Percentiles rank a stretch among this genome's conserved stretches.
phyloP scores from a whole-genome alignment of 1,140 invertebrate species.

The Apis dorsata region DNA sequence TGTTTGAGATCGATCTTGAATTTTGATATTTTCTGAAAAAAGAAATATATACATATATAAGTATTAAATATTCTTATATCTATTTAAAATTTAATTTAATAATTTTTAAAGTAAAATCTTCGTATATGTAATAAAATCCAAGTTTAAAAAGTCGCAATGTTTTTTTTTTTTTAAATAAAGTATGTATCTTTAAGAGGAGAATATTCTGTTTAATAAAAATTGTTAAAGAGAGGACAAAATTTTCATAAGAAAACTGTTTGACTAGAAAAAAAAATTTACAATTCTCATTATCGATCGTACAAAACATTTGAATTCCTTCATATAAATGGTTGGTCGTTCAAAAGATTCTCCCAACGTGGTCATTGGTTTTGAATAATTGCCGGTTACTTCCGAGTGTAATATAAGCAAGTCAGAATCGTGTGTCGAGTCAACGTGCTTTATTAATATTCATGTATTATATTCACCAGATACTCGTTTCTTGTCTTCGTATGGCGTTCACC shows the following conservation, averaged over 20 bases:
- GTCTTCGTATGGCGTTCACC: slow-evolving; percentile 46
- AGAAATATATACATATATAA: too few species aligned
- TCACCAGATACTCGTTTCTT: slow-evolving; percentile 41
- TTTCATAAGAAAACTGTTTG: not conserved
- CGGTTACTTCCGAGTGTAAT: slow-evolving; percentile 38
- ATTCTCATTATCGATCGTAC: not conserved
- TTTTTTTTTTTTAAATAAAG: too few species aligned
- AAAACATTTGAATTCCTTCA: not conserved
- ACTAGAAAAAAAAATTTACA: not conserved
- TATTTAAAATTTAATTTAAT: too few species aligned
- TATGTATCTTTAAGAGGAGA: too few species aligned
- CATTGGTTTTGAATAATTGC: slow-evolving; percentile 39
- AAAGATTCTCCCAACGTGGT: slow-evolving; percentile 7
- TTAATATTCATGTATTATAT: slow-evolving; percentile 41
- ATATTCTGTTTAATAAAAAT: too few species aligned
- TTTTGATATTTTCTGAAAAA: too few species aligned
- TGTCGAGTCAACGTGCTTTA: slow-evolving; percentile 41
- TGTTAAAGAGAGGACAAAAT: not conserved
- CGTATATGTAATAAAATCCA: too few species aligned
- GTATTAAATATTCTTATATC: too few species aligned
- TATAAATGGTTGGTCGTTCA: not conserved
- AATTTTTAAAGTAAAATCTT: too few species aligned
- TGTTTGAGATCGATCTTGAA: too few species aligned
- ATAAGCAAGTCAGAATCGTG: slow-evolving; percentile 21
- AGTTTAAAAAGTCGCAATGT: too few species aligned